Percentiles rank a stretch among this genome's conserved stretches.
Evolutionary conservation across 2,113 vertebrate species (phyloP).

Genomic region (Deroptyus accipitrinus): DNA sequence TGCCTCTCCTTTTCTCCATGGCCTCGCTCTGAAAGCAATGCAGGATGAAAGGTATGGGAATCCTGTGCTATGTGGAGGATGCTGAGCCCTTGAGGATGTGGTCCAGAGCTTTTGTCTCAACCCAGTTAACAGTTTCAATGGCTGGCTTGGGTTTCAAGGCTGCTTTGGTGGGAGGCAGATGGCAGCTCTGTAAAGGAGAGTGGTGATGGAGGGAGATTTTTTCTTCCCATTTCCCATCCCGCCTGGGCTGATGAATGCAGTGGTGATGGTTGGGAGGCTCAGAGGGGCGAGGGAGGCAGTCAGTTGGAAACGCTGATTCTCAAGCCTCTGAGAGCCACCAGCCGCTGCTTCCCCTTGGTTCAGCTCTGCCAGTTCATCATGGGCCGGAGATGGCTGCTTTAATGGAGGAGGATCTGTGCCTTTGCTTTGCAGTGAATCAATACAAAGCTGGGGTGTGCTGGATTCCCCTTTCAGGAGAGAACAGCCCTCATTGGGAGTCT

Average conservation of each 20-base stretch:
- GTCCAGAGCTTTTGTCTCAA: neutral
- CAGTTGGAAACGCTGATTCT: neutral
- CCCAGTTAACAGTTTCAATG: neutral
- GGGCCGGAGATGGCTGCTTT: neutral
- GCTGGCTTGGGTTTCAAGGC: neutral
- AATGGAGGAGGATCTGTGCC: neutral
- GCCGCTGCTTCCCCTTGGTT: slow-evolving; percentile 26
- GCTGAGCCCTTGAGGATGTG: neutral
- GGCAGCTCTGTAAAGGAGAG: neutral
- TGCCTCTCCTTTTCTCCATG: neutral
- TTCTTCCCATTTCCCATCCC: neutral
- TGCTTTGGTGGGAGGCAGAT: neutral
- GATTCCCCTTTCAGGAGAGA: slow-evolving; percentile 31
- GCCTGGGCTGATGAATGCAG: neutral
- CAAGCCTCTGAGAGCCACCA: neutral
- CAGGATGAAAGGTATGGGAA: neutral
- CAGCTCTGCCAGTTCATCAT: slow-evolving; percentile 10
- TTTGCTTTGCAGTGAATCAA: neutral
- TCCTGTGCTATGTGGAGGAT: neutral
- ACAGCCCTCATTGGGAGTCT: neutral
- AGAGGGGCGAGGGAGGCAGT: neutral
- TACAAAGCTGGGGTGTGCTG: neutral
- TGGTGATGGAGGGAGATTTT: neutral
- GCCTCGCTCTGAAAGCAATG: neutral
- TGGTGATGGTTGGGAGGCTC: neutral